Conservation (phyloP, 1,140 invertebrate species). For the Ctenoplectra terminalis region DNA sequence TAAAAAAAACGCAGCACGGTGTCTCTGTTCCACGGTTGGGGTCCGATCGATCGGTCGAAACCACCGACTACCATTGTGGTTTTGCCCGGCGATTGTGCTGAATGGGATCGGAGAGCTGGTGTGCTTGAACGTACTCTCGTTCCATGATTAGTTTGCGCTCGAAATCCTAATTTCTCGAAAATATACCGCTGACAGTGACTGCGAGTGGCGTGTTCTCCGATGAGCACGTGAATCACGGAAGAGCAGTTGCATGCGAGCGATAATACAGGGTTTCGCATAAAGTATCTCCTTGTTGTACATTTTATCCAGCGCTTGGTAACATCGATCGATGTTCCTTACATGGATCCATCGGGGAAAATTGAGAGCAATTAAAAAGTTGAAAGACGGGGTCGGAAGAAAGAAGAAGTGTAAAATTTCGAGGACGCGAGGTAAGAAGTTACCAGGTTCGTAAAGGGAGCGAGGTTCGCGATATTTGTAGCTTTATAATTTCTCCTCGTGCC, state of each 20-base stretch:
- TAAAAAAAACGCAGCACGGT: not conserved
- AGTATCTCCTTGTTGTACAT: too few species aligned
- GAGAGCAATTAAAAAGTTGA: conserved; percentile 17
- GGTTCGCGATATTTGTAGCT: not conserved
- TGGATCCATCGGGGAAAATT: not conserved
- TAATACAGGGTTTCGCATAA: too few species aligned
- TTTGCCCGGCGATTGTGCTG: not conserved
- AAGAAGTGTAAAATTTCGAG: too few species aligned
- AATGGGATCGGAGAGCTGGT: not conserved
- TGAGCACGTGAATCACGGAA: conserved; percentile 15
- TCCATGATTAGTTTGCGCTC: not conserved
- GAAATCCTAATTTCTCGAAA: conserved; percentile 14
- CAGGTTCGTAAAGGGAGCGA: not conserved
- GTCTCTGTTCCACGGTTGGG: not conserved
- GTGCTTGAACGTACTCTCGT: conserved; percentile 18
- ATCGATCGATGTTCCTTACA: not conserved
- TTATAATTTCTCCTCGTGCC: not conserved
- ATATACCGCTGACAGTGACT: not conserved
- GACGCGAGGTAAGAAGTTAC: not conserved
- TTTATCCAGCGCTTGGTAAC: not conserved
- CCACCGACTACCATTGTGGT: not conserved
- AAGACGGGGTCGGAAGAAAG: not conserved
- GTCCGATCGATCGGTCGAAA: conserved; percentile 28
- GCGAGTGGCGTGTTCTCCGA: not conserved
- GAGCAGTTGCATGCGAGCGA: not conserved